Evolutionary conservation across 2,797 vertebrate genomes (phyloP).

Genomic region (Peromyscus melanophrys): DNA sequence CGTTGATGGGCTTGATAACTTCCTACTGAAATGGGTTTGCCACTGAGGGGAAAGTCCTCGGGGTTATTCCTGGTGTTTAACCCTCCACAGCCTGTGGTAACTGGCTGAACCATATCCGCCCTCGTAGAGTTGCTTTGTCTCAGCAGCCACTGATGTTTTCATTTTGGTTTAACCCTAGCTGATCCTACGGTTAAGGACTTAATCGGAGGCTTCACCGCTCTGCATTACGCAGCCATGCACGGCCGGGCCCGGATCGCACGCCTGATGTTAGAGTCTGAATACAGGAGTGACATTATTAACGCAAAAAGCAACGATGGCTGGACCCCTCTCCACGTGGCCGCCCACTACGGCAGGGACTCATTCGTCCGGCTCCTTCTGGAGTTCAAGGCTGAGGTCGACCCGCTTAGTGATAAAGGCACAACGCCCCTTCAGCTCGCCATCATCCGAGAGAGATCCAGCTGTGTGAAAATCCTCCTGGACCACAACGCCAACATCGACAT

Average conservation of each 20-base stretch:
- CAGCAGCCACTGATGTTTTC: conserved; percentile 66
- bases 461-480: conserved; percentile 98
- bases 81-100: not conserved
- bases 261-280: conserved; percentile 97
- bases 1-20: not conserved
- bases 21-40: conserved; percentile 34
- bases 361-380: conserved; percentile 98
- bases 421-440: conserved; percentile 98
- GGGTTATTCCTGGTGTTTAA: no score
- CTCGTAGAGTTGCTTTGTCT: not conserved
- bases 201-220: conserved; percentile 98
- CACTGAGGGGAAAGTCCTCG: not conserved
- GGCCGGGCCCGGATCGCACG: conserved; percentile 98
- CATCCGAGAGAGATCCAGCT: conserved; percentile 98
- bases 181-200: conserved; percentile 99
- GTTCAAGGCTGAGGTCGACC: conserved; percentile 98
- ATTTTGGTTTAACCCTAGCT: conserved; percentile 89
- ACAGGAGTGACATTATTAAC: conserved; percentile 97
- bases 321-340: conserved; percentile 98
- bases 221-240: conserved; percentile 99
- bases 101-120: not conserved
- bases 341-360: conserved; percentile 98
- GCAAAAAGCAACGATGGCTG: conserved; percentile 99
- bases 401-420: conserved; percentile 98
- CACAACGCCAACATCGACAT: conserved; percentile 99